Evolutionary conservation across 37 sponge, comb jelly and placozoan species (phyloP).

Genomic region (Eunapius fragilis): DNA sequence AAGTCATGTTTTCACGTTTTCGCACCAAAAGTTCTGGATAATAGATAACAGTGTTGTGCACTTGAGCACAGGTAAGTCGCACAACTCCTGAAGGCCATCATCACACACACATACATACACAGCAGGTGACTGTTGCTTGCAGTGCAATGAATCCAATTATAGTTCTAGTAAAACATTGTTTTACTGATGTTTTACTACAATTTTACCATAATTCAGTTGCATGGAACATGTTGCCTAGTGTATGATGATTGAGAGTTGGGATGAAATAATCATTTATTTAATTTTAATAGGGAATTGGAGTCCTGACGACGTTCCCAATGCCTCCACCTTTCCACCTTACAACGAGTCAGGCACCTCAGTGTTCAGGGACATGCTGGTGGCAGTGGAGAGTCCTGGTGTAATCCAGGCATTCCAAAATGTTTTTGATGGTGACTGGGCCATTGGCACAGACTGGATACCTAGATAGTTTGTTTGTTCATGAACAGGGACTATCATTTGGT

Average conservation of each 20-base stretch:
- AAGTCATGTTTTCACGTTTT: conserved; percentile 53
- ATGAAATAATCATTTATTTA: background rate
- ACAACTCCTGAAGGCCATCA: too few species aligned
- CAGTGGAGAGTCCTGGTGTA: conserved; percentile 28
- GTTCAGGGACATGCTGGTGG: conserved; percentile 75
- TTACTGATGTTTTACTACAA: too few species aligned
- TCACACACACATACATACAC: too few species aligned
- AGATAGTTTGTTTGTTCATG: too few species aligned
- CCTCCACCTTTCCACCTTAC: conserved; percentile 42
- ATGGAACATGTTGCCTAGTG: too few species aligned
- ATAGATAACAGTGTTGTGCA: conserved; percentile 75
- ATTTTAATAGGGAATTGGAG: conserved; percentile 80
- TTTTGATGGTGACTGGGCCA: conserved; percentile 61
- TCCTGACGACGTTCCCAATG: conserved; percentile 80
- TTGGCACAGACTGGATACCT: conserved; percentile 66
- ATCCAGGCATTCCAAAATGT: conserved; percentile 52
- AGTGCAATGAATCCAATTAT: too few species aligned
- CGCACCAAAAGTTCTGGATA: conserved; percentile 92
- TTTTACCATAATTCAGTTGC: too few species aligned
- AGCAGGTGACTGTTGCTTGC: too few species aligned
- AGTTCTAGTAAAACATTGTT: too few species aligned
- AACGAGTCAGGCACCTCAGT: conserved; percentile 19
- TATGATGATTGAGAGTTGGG: too few species aligned
- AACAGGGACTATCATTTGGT: too few species aligned
- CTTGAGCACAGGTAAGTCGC: conserved; percentile 75